These are phyloP conservation scores for Drosophila baimaii DNA, from an alignment of 1,140 invertebrate genomes.

Conservation along the genomic window DNA sequence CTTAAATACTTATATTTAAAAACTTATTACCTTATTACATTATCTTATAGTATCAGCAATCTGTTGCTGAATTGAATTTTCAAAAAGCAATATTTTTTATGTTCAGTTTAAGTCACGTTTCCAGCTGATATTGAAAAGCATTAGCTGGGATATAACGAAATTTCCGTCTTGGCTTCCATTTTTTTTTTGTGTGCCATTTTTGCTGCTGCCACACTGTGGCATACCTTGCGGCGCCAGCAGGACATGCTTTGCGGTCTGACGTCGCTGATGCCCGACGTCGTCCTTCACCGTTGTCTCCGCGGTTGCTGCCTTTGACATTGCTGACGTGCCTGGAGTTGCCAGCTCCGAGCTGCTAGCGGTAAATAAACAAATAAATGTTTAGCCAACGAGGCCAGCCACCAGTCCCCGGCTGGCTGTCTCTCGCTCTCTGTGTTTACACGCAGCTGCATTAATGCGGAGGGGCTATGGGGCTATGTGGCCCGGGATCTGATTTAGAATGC, in stretches of 20 bases:
- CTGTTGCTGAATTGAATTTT: constrained; percentile 9
- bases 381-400: constrained; percentile 26
- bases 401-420: constrained; percentile 13
- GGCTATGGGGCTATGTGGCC: constrained; percentile 8
- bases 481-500: constrained; percentile 41
- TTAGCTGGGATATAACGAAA: constrained; percentile 37
- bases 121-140: constrained; percentile 30
- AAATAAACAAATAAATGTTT: constrained; percentile 60
- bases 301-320: constrained; percentile 45
- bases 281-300: constrained; percentile 14
- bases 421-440: constrained; percentile 34
- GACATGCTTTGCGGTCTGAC: constrained; percentile 46
- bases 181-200: constrained; percentile 22
- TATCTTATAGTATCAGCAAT: background rate
- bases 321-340: constrained; percentile 39
- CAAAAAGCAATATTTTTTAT: constrained; percentile 2
- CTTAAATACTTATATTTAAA: background rate
- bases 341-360: constrained; percentile 28
- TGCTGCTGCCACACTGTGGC: constrained; percentile 33
- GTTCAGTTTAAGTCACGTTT: constrained; percentile 9
- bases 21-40: background rate
- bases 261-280: background rate
- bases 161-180: constrained; percentile 19
- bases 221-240: constrained; percentile 60
- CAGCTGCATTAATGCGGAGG: constrained; percentile 45